Base-by-base conservation (phyloP, 92 coral and sea anemone species). In the Plumapathes pennacea region DNA sequence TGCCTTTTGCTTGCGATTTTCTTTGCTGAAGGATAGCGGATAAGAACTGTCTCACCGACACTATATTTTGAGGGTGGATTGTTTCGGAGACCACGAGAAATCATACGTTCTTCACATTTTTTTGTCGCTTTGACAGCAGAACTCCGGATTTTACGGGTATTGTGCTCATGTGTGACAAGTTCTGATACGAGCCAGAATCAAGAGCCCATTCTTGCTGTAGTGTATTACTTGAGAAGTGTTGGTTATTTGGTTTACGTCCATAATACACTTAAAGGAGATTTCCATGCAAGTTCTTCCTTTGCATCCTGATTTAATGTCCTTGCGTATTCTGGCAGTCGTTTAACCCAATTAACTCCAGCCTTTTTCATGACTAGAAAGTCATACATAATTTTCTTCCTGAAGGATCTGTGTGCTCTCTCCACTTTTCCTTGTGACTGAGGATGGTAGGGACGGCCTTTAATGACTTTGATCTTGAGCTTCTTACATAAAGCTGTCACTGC, bases 251-350 rank as follows among this genome's bases (percentile, higher is more conserved):
- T 53, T 61, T 71, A 12, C 46, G 54, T 11, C 63, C 63, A 51
- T 34, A 71, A 32, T 50, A 71, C 9, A 61, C 14, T 41, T 69
- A 57, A 67, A 29, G 58, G 67, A 12, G 30, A 23, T 54, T 32
- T 45, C 77, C 77, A 58, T 30, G 66, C 48, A 22, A 45, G 67
- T 36, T 67, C 64, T 57, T 69, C 76, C 29, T 67, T 67, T 17
- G 53, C 46, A 36, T 57, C 52, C 4, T 41, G 31, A 54, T 72
- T 61, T 11, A 72, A 44, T 38, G 52, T 72, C 28, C 55, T 46
- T 11, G 15, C 32, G 25, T 60, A 72, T 7, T 32, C 14, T 50
- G 10, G 40, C 4, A 72, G 42, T 22, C 32, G 30, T 18, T 8
- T 32, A 4, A 22, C 63, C 71, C 69, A 61, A 29, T 72, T 71